These are phyloP conservation scores for Trachelus tabidus DNA, from an alignment of 2,888 invertebrate genomes.

Conservation along the genomic window DNA sequence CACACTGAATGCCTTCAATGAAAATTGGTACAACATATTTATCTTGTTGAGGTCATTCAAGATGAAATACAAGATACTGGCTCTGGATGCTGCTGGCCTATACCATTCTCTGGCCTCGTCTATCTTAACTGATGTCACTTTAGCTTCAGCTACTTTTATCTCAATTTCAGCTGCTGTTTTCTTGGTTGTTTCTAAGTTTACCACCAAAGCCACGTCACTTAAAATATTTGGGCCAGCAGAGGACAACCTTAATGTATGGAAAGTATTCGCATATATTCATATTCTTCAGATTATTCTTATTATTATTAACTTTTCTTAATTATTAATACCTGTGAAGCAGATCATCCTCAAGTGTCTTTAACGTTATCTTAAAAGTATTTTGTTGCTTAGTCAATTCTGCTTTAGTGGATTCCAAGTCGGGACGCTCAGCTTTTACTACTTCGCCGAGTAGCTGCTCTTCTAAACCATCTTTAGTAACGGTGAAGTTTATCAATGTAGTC, in stretches of 20 bases:
- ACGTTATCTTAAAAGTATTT: constrained; percentile 92
- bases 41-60: constrained; percentile 92
- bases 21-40: constrained; percentile 96
- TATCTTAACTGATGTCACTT: constrained; percentile 86
- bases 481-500: constrained; percentile 94
- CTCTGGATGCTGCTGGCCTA: constrained; percentile 85
- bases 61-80: constrained; percentile 92
- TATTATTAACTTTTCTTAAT: background rate
- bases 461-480: constrained; percentile 91
- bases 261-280: constrained; percentile 1
- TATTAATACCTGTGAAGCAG: constrained; percentile 72
- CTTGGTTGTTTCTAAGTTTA: constrained; percentile 93
- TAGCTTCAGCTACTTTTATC: constrained; percentile 87
- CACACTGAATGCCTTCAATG: constrained; percentile 91
- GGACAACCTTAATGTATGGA: constrained; percentile 72
- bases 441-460: constrained; percentile 94
- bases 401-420: constrained; percentile 87
- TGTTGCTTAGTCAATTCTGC: constrained; percentile 89
- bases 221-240: constrained; percentile 93
- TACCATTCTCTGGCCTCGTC: constrained; percentile 93
- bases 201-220: constrained; percentile 89
- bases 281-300: background rate
- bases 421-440: constrained; percentile 92
- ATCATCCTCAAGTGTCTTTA: constrained; percentile 93
- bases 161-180: constrained; percentile 92